Evolutionary conservation across 2,888 invertebrate species (phyloP).

Genomic region (Drosophila pseudotakahashii): DNA sequence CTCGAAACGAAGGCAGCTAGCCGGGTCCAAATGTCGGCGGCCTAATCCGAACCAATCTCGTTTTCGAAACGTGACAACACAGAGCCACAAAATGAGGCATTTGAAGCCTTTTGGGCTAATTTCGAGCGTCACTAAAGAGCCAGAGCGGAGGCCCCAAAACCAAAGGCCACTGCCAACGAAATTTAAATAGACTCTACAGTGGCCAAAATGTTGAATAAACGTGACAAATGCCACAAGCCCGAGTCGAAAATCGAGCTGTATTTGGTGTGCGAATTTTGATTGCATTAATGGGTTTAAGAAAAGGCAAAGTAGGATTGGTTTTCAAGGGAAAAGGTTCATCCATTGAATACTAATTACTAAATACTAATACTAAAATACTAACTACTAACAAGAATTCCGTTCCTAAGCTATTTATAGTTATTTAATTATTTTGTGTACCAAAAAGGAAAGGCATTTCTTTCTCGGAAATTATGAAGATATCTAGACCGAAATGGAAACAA

Average conservation of each 20-base stretch:
- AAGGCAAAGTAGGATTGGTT: too few species aligned
- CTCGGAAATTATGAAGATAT: constrained; percentile 12
- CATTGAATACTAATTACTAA: too few species aligned
- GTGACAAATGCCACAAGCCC: constrained; percentile 42
- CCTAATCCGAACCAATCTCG: constrained; percentile 66
- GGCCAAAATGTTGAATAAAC: constrained; percentile 39
- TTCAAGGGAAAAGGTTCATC: too few species aligned
- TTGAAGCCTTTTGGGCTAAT: constrained; percentile 64
- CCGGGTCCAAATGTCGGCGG: constrained; percentile 40
- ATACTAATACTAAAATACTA: too few species aligned
- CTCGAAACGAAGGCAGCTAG: constrained; percentile 37
- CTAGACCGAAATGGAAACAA: constrained; percentile 29
- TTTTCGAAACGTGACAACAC: constrained; percentile 69
- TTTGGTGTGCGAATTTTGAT: constrained; percentile 12
- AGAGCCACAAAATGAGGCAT: constrained; percentile 52
- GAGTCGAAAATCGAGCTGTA: background rate
- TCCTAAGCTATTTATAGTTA: background rate
- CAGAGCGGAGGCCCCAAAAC: constrained; percentile 4
- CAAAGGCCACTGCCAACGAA: constrained; percentile 4
- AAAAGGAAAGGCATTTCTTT: constrained; percentile 4
- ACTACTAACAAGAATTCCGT: background rate
- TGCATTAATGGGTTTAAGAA: background rate
- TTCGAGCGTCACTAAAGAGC: constrained; percentile 62
- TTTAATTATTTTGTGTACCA: background rate
- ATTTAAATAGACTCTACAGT: constrained; percentile 47